Percentiles rank a stretch among this genome's conserved stretches.
phyloP scores from a whole-genome alignment of 1,140 invertebrate species.

The Cotesia vestalis region DNA sequence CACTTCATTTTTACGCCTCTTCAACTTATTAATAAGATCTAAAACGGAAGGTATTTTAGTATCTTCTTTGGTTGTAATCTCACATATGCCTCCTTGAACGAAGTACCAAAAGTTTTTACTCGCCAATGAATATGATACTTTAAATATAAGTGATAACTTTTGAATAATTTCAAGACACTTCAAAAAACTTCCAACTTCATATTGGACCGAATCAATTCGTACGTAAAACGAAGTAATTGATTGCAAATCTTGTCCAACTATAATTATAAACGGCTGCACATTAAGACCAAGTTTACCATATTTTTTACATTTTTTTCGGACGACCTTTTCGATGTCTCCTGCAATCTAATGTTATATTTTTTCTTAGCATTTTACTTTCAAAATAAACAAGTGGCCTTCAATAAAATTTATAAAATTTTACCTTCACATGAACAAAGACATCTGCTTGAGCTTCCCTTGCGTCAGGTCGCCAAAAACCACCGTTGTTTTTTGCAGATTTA shows the following conservation, averaged over 20 bases:
- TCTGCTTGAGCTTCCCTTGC: too few species aligned
- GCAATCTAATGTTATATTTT: background rate
- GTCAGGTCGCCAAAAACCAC: too few species aligned
- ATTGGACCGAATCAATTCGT: conserved; percentile 18
- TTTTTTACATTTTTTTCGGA: background rate
- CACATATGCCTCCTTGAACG: conserved; percentile 27
- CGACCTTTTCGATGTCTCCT: background rate
- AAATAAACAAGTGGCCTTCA: background rate
- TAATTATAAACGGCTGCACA: conserved; percentile 33
- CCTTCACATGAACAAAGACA: background rate
- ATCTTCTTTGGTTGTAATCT: conserved; percentile 20
- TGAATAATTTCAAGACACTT: conserved; percentile 27
- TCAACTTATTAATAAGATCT: conserved; percentile 21
- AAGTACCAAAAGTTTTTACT: conserved; percentile 34
- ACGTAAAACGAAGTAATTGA: conserved; percentile 23
- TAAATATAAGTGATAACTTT: conserved; percentile 25
- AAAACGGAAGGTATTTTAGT: conserved; percentile 20
- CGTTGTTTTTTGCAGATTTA: too few species aligned
- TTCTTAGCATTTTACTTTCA: background rate
- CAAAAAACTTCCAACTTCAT: conserved; percentile 6
- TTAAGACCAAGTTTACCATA: background rate
- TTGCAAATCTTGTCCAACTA: conserved; percentile 22
- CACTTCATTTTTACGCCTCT: too few species aligned
- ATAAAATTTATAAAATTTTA: background rate
- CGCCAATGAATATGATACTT: conserved; percentile 25